Evolutionary conservation across 2,888 invertebrate genomes (phyloP).

Genomic region (Macrophya alboannulata): DNA sequence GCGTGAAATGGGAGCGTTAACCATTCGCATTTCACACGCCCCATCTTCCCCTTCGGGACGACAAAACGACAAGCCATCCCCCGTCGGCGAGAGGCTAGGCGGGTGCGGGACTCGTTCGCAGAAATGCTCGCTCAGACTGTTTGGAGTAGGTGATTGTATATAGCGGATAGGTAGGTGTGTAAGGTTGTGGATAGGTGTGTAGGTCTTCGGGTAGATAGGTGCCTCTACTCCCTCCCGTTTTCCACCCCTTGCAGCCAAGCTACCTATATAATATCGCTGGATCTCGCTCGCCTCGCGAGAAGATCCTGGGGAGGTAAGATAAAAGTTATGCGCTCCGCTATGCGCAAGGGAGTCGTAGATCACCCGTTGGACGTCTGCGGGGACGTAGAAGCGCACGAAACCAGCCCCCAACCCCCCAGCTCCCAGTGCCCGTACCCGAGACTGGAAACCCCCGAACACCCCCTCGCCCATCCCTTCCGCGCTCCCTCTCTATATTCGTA

Average conservation of each 20-base stretch:
- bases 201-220: conserved; percentile 15
- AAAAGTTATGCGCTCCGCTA: conserved; percentile 78
- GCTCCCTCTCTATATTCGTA: conserved; percentile 69
- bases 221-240: conserved; percentile 45
- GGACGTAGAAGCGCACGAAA: conserved; percentile 72
- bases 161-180: conserved; percentile 24
- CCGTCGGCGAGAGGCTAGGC: conserved; percentile 2
- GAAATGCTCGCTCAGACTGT: conserved; percentile 51
- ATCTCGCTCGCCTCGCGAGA: conserved; percentile 67
- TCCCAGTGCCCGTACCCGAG: conserved; percentile 16
- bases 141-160: conserved; percentile 24
- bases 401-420: conserved; percentile 63
- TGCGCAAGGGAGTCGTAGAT: conserved; percentile 79
- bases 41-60: conserved; percentile 59
- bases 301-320: conserved; percentile 72
- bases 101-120: conserved; percentile 47
- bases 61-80: conserved; percentile 54
- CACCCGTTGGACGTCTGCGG: conserved; percentile 78
- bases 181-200: neutral
- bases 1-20: conserved; percentile 80
- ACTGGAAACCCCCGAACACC: conserved; percentile 36
- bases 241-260: conserved; percentile 47
- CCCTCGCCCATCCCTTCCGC: conserved; percentile 63
- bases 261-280: conserved; percentile 67
- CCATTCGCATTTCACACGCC: conserved; percentile 77